phyloP scores from a whole-genome alignment of 2,113 vertebrate species.

The Syngnathoides biaculeatus region DNA sequence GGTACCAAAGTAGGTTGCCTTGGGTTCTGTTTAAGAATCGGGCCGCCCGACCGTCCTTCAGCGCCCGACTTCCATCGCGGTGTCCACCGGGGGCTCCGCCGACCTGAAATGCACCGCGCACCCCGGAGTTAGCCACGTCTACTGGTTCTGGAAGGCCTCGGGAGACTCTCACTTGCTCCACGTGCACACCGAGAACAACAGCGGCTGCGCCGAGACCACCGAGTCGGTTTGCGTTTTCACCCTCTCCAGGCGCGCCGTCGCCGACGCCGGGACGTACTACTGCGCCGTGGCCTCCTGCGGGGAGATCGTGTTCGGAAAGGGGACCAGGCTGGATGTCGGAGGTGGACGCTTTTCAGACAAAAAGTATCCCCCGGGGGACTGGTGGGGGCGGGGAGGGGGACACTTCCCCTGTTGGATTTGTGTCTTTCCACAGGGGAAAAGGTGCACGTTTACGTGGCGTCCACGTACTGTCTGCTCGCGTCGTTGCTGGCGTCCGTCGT shows the following conservation, averaged over 20 bases:
- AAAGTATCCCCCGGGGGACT: no score
- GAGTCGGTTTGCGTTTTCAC: slow-evolving; percentile 37
- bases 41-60: slow-evolving; percentile 13
- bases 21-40: slow-evolving; percentile 9
- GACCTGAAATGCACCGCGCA: slow-evolving; percentile 48
- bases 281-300: slow-evolving; percentile 55
- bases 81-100: slow-evolving; percentile 42
- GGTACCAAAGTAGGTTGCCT: background rate
- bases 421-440: slow-evolving; percentile 17
- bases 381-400: no score
- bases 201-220: slow-evolving; percentile 16
- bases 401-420: background rate
- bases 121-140: slow-evolving; percentile 37
- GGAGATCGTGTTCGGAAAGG: slow-evolving; percentile 47
- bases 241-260: slow-evolving; percentile 27
- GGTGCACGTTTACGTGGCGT: background rate
- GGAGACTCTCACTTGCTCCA: slow-evolving; percentile 24
- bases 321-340: slow-evolving; percentile 20
- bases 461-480: background rate
- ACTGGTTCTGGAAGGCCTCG: slow-evolving; percentile 54
- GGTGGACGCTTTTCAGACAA: slow-evolving; percentile 8
- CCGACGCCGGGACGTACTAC: slow-evolving; percentile 38
- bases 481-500: slow-evolving; percentile 20
- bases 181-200: slow-evolving; percentile 20
- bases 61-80: slow-evolving; percentile 13